Evolutionary conservation across 2,113 vertebrate genomes (phyloP).

Genomic region (Lampris megalopsis): DNA sequence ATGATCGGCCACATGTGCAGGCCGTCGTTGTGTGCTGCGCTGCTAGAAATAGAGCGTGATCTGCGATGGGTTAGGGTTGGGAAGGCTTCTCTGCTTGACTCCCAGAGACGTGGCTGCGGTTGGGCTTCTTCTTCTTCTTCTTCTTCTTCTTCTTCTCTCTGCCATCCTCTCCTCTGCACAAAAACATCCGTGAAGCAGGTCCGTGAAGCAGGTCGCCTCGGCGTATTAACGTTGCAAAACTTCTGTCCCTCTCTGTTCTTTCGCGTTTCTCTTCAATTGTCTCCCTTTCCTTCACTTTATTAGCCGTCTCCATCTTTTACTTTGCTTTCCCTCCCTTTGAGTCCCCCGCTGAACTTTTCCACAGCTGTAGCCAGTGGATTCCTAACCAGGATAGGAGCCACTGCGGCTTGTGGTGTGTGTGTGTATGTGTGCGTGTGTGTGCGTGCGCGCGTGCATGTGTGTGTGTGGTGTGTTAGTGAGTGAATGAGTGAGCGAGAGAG

Average conservation of each 20-base stretch:
- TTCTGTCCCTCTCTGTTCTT: slow-evolving; percentile 13
- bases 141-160: slow-evolving; percentile 3
- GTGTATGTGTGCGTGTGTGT: too few species aligned
- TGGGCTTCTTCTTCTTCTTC: slow-evolving; percentile 7
- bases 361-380: slow-evolving; percentile 74
- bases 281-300: slow-evolving; percentile 4
- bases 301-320: slow-evolving; percentile 24
- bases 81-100: slow-evolving; percentile 42
- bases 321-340: slow-evolving; percentile 23
- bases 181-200: neutral
- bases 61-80: slow-evolving; percentile 22
- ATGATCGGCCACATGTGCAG: slow-evolving; percentile 51
- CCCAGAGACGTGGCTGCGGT: slow-evolving; percentile 13
- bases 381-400: slow-evolving; percentile 55
- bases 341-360: slow-evolving; percentile 67
- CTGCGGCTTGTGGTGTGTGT: slow-evolving; percentile 42
- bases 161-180: slow-evolving; percentile 10
- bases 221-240: slow-evolving; percentile 44
- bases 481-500: too few species aligned
- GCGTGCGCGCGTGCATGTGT: too few species aligned
- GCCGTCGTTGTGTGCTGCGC: slow-evolving; percentile 46
- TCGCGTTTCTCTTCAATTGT: slow-evolving; percentile 16
- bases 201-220: slow-evolving; percentile 10
- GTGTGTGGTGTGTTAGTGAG: too few species aligned
- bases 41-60: slow-evolving; percentile 64